Evolutionary conservation across 2,888 invertebrate species (phyloP), one percentile per base, ranked within the genome.

Genomic region (Tenthredo amoena): DNA sequence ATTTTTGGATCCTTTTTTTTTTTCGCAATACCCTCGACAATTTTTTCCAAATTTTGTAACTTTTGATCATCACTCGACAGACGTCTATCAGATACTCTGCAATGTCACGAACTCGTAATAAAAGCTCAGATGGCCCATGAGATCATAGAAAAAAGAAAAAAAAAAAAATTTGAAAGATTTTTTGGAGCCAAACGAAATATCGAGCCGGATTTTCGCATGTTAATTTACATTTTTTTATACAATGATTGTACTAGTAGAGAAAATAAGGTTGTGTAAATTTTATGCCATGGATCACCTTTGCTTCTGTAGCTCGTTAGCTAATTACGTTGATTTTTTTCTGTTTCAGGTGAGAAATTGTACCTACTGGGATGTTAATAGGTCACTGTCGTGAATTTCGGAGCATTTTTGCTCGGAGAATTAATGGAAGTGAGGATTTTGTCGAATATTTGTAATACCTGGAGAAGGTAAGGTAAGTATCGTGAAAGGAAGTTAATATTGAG

Each of bases 271-370:
- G 21, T 1, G 21, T 68, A 18, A 68, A 9, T 68, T 74, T 43
- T 71, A n/a, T 71, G n/a, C n/a, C 7, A 1, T 7, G 43, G 9
- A 21, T 74, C 40, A 68, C 43, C 71, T 74, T 43, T 3, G 40
- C 68, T 68, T 5, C 7, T 68, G 31, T 18, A n/a, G 31, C 18
- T 55, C 31, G 31, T 50, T 55, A 31, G 55, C 55, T 77, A 47
- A 77, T 77, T 7, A 50, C 3, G 9, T 55, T 77, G 9, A 34
- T 77, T 77, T 26, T 15, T 77, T 77, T 34, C 47, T 77, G 77
- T 77, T 77, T 77, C 77, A 77, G 77, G 77, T 77, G 21, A 74
- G 74, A 43, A 21, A 74, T 43, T 43, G 12, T 26, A 74, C 26
- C 18, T 4, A 31, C 37, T 40, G 37, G 21, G n/a, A 72, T 72